These are phyloP conservation scores for Leiothrix lutea DNA, from an alignment of 2,113 vertebrate species.

Conservation along the genomic window DNA sequence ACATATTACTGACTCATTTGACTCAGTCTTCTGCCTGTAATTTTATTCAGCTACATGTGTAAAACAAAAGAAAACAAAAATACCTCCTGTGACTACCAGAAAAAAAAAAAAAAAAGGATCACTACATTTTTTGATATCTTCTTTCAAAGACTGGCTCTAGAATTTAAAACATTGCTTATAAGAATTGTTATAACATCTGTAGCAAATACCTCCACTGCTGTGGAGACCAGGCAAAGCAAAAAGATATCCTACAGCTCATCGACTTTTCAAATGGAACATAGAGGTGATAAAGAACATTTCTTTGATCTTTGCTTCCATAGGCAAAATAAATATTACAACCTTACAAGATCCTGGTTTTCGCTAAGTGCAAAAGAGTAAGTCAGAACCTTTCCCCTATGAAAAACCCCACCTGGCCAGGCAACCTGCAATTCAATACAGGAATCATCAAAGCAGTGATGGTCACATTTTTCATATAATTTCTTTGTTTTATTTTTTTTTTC, in stretches of 20 bases:
- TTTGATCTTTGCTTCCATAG: neutral
- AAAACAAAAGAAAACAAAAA: neutral
- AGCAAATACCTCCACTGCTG: neutral
- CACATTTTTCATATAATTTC: neutral
- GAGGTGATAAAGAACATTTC: conserved; percentile 5
- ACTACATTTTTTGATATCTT: neutral
- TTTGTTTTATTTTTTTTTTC: neutral
- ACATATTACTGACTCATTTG: neutral
- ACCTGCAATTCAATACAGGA: neutral
- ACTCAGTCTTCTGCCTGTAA: neutral
- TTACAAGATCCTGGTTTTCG: neutral
- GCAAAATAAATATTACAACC: neutral
- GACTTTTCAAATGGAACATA: conserved; percentile 15
- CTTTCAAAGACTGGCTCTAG: neutral
- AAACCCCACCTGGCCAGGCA: neutral
- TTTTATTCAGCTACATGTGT: neutral
- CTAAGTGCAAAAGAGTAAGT: neutral
- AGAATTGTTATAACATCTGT: neutral
- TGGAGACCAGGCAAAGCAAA: neutral
- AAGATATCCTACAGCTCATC: conserved; percentile 35
- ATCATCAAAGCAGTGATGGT: neutral
- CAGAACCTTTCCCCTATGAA: neutral
- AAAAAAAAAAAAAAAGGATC: neutral
- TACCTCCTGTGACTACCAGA: neutral
- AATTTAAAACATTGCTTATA: conserved; percentile 16